Conservation (phyloP, 1,140 invertebrate species). For the Saccostrea glomerata region DNA sequence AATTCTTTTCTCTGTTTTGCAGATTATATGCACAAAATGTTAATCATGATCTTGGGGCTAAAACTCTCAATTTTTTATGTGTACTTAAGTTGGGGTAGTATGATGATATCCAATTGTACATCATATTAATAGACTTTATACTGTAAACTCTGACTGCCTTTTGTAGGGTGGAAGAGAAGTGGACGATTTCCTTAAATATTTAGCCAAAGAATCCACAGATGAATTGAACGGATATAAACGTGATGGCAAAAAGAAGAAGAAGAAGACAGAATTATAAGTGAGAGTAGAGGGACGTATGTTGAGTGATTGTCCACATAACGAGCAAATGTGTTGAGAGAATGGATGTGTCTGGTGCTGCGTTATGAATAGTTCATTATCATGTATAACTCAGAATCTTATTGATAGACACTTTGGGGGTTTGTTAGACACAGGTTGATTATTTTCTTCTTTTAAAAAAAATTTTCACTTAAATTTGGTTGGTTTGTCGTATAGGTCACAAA, state of each 20-base stretch:
- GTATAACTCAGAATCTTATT: not conserved
- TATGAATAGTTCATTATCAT: slow-evolving; percentile 6
- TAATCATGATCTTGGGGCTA: not conserved
- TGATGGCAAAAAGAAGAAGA: slow-evolving; percentile 90
- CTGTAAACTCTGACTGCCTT: slow-evolving; percentile 58
- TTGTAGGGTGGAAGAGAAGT: slow-evolving; percentile 93
- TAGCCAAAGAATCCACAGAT: slow-evolving; percentile 93
- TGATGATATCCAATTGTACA: not conserved
- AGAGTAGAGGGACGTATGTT: not conserved
- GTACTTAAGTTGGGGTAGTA: not conserved
- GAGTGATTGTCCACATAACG: not conserved
- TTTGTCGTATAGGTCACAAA: slow-evolving; percentile 1
- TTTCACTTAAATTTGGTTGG: not conserved
- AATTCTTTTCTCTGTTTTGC: not conserved
- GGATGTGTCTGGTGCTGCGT: not conserved
- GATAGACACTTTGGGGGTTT: slow-evolving; percentile 7
- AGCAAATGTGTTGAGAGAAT: slow-evolving; percentile 17
- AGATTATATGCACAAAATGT: not conserved
- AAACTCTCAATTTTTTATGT: not conserved
- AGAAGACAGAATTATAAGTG: slow-evolving; percentile 59
- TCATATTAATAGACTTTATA: not conserved
- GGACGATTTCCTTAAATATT: slow-evolving; percentile 97
- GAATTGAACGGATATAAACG: slow-evolving; percentile 94
- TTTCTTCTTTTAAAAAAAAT: not conserved
- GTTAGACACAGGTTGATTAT: slow-evolving; percentile 28